These are phyloP conservation scores for Apocrypta bakeri DNA, from an alignment of 1,140 invertebrate genomes.

Conservation along the genomic window DNA sequence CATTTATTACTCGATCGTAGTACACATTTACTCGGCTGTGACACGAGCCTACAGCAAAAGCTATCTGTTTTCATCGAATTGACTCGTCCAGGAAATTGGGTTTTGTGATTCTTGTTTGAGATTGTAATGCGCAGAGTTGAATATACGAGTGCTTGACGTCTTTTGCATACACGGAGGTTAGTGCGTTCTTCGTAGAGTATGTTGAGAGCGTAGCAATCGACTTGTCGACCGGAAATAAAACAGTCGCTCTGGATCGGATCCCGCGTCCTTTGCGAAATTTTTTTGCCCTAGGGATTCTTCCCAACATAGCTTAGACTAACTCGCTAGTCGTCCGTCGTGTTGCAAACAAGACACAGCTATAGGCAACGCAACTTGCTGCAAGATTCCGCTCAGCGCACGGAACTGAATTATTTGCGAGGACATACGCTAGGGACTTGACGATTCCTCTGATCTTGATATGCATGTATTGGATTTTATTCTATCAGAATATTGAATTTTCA, in stretches of 20 bases:
- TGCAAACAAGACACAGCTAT: neutral
- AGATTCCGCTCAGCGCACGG: neutral
- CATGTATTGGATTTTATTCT: constrained; percentile 23
- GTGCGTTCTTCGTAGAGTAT: constrained; percentile 43
- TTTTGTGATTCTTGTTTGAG: constrained; percentile 61
- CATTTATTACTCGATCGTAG: too few species aligned
- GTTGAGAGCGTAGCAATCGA: constrained; percentile 46
- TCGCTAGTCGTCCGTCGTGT: neutral
- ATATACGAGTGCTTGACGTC: constrained; percentile 46
- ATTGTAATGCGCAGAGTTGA: constrained; percentile 49
- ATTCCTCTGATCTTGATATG: neutral
- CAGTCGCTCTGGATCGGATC: neutral
- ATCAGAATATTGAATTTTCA: constrained; percentile 28
- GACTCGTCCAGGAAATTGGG: constrained; percentile 62
- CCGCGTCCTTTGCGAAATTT: neutral
- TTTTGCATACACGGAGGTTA: constrained; percentile 58
- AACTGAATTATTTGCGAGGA: constrained; percentile 17
- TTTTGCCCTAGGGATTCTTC: neutral
- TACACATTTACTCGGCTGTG: too few species aligned
- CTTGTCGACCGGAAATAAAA: constrained; percentile 26
- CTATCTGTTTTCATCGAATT: constrained; percentile 10
- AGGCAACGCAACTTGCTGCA: neutral
- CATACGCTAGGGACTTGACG: neutral
- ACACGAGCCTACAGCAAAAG: neutral
- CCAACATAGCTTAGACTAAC: neutral